phyloP scores from a whole-genome alignment of 2,888 invertebrate species.

The Idaea biselata region DNA sequence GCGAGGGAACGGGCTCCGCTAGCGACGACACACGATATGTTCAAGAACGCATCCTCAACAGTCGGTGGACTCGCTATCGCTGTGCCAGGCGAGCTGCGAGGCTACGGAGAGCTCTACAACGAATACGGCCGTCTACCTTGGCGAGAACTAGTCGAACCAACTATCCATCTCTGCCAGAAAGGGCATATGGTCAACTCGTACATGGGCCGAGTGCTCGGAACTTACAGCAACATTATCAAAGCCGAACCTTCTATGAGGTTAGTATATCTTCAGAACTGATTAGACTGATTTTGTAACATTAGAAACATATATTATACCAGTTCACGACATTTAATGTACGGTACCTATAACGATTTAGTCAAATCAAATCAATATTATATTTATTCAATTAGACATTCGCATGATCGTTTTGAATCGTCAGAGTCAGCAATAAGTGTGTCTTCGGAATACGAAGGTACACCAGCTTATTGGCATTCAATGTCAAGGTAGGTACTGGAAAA shows the following conservation, averaged over 20 bases:
- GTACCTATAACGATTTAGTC: too few species aligned
- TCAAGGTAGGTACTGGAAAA: too few species aligned
- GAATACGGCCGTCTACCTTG: slow-evolving; percentile 89
- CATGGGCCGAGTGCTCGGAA: slow-evolving; percentile 79
- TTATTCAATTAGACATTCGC: too few species aligned
- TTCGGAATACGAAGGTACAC: too few species aligned
- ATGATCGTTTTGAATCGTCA: too few species aligned
- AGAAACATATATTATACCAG: too few species aligned
- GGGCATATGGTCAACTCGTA: slow-evolving; percentile 87
- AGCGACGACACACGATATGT: slow-evolving; percentile 86
- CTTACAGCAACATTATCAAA: slow-evolving; percentile 75
- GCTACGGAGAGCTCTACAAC: slow-evolving; percentile 89
- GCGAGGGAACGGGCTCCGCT: slow-evolving; percentile 90
- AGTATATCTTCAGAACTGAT: slow-evolving; percentile 2
- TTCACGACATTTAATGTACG: too few species aligned
- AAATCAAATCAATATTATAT: too few species aligned
- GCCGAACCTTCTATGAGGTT: slow-evolving; percentile 82
- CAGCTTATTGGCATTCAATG: too few species aligned
- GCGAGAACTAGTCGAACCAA: slow-evolving; percentile 88
- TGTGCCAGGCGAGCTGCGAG: slow-evolving; percentile 94
- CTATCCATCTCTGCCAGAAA: slow-evolving; percentile 86
- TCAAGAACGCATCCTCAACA: slow-evolving; percentile 68
- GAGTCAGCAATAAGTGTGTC: too few species aligned
- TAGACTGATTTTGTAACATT: too few species aligned
- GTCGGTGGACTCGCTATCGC: slow-evolving; percentile 87